phyloP scores from a whole-genome alignment of 2,113 vertebrate species.

The Chinchilla lanigera region DNA sequence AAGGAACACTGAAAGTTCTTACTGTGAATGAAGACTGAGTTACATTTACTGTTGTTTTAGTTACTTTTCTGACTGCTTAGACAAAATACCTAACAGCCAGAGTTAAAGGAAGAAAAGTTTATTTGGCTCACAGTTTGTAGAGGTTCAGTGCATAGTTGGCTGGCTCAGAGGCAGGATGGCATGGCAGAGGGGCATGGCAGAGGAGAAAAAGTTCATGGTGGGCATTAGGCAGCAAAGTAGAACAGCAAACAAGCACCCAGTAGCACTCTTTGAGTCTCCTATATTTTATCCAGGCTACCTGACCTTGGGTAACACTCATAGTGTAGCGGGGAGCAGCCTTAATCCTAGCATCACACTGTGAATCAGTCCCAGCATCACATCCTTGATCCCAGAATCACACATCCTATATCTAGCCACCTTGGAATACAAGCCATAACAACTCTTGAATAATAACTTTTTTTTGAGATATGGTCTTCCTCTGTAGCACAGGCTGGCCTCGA shows the following conservation, averaged over 20 bases:
- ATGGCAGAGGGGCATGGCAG: not conserved
- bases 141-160: not conserved
- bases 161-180: not conserved
- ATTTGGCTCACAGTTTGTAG: not conserved
- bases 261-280: not conserved
- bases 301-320: not conserved
- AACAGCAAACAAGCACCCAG: not conserved
- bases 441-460: not conserved
- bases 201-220: not conserved
- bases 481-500: not conserved
- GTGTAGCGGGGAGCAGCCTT: not conserved
- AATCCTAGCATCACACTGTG: not conserved
- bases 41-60: not conserved
- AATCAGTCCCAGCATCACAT: not conserved
- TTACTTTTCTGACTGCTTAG: not conserved
- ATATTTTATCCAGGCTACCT: not conserved
- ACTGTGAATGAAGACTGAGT: slow-evolving; percentile 33
- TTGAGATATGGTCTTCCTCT: not conserved
- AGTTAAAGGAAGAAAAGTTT: not conserved
- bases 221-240: not conserved
- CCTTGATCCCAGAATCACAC: not conserved
- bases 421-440: not conserved
- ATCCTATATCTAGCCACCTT: not conserved
- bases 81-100: not conserved
- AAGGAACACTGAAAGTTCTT: not conserved